Conservation (phyloP, 2,797 vertebrate genomes). For the Falco biarmicus region DNA sequence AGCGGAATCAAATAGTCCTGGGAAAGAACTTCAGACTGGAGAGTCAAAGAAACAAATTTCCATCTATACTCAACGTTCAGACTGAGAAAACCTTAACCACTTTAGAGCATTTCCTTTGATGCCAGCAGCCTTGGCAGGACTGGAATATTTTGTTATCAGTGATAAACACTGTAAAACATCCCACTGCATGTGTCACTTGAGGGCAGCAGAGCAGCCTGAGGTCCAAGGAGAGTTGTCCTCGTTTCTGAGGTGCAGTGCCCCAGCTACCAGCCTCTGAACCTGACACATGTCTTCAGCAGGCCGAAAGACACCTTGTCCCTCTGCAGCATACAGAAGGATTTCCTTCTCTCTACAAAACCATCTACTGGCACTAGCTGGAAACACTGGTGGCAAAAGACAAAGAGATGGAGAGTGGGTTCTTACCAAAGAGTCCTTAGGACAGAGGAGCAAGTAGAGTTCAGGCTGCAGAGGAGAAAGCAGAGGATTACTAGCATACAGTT, state of each 20-base stretch:
- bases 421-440: not conserved
- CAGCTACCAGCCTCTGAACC: not conserved
- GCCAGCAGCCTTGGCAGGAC: not conserved
- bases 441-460: not conserved
- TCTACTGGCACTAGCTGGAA: not conserved
- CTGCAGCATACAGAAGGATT: not conserved
- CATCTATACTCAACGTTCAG: not conserved
- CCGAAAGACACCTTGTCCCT: not conserved
- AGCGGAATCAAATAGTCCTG: conserved; percentile 14
- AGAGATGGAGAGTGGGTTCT: not conserved
- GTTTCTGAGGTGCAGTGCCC: not conserved
- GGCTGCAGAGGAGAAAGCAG: not conserved
- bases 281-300: not conserved
- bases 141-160: not conserved
- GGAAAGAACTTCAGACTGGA: not conserved
- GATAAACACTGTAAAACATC: not conserved
- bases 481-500: not conserved
- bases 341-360: not conserved
- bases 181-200: not conserved
- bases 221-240: not conserved
- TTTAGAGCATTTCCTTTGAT: conserved; percentile 16
- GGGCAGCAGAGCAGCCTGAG: not conserved
- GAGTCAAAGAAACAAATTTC: not conserved
- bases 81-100: not conserved
- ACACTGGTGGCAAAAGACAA: not conserved